These are phyloP conservation scores for Chitala chitala DNA, from an alignment of 2,113 vertebrate species.

Conservation along the genomic window DNA sequence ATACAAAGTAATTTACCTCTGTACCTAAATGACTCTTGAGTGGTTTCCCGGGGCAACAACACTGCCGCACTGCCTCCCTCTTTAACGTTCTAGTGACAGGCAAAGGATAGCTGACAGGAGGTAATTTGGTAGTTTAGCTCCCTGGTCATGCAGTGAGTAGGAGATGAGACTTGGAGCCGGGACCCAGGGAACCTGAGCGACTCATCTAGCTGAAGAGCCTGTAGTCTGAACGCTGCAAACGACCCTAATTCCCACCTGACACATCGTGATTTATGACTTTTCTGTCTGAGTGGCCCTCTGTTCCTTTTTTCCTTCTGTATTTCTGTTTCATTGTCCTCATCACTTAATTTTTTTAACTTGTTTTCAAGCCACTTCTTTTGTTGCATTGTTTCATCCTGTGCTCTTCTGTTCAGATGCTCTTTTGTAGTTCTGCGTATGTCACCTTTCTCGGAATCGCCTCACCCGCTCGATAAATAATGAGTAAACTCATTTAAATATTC, in stretches of 20 bases:
- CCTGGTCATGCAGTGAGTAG: slow-evolving; percentile 24
- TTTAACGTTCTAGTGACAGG: slow-evolving; percentile 17
- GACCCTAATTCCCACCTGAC: not conserved
- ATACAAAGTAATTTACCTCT: slow-evolving; percentile 29
- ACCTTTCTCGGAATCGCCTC: not conserved
- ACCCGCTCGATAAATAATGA: not conserved
- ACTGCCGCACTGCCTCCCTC: not conserved
- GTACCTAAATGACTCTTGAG: slow-evolving; percentile 22
- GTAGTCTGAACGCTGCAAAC: not conserved
- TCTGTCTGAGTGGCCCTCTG: not conserved
- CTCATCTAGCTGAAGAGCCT: not conserved
- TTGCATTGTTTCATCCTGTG: too few species aligned
- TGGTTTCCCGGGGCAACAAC: slow-evolving; percentile 24
- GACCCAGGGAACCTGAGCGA: not conserved
- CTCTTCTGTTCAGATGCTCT: too few species aligned
- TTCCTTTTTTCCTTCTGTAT: not conserved
- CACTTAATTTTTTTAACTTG: too few species aligned
- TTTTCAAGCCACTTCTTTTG: too few species aligned
- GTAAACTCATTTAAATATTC: not conserved
- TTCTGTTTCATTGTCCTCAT: not conserved
- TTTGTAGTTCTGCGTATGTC: not conserved
- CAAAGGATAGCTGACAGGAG: slow-evolving; percentile 25
- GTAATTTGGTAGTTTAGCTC: slow-evolving; percentile 15
- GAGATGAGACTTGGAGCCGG: not conserved
- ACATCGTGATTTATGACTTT: not conserved